Base-by-base conservation (phyloP, 92 coral and sea anemone genomes). In the Bergia puertoricense region DNA sequence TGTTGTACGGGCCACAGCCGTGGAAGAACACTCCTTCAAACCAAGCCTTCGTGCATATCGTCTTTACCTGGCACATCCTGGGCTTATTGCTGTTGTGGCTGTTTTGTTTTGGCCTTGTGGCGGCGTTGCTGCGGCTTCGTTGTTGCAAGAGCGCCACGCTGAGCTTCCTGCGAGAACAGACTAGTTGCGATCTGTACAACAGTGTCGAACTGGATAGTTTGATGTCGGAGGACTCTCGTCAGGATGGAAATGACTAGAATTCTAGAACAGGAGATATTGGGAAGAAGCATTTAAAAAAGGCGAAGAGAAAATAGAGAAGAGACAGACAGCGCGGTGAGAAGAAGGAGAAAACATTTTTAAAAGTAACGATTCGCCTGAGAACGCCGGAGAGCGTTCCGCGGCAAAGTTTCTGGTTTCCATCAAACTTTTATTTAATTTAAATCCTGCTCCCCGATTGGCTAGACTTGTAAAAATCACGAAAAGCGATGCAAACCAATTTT, bases 41-140 rank as follows among this genome's bases (percentile, higher is more conserved):
- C 81, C 93, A 74, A 66, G 90, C 82, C n/a, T 86, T 93, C 18
- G 87, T 93, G 2, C 40, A 82, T 15, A 80, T 93, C 43, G 90
- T 71, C 16, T 93, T 93, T 67, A 72, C 95, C 6, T 93, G 95
- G 93, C 95, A 91, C 56, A 71, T 88, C 6, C 11, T 91, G 30
- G 95, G 88, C 0, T 18, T 91, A 40, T 68, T 93, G 14, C 14
- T 79, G 22, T 13, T 50, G n/a, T 69, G 81, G 73, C 22, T 86
- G n/a, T 81, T 40, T 0, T 66, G 74, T 40, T 81, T 81, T 54
- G 71, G 51, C 44, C 30, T 81, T 59, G 72, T 23, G 40, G 85
- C 74, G 42, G 39, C 42, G 8, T 30, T 40, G 85, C 0, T 39
- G 37, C 72, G 85, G 15, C 8, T 39, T 41, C 13, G 72, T 23